Conservation (phyloP, 1,140 invertebrate genomes). For the Rhynchophorus ferrugineus region DNA sequence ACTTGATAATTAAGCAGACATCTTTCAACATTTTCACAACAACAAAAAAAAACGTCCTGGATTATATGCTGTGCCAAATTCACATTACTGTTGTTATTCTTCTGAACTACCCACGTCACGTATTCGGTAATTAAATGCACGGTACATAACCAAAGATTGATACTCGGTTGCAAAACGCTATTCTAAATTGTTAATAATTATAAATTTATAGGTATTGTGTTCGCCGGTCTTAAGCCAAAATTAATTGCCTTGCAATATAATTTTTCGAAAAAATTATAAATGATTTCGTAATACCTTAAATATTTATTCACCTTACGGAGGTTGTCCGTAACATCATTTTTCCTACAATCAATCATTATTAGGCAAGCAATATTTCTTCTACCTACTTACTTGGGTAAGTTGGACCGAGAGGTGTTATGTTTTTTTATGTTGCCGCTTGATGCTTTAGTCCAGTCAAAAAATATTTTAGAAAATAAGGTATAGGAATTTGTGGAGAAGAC, state of each 20-base stretch:
- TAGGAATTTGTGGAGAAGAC: no score
- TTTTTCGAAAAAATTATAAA: background rate
- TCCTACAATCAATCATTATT: constrained; percentile 7
- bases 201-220: background rate
- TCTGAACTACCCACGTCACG: no score
- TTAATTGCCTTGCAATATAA: background rate
- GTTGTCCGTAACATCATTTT: constrained; percentile 3
- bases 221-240: background rate
- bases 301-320: constrained; percentile 4
- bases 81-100: no score
- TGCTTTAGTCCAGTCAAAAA: constrained; percentile 2
- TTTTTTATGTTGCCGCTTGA: background rate
- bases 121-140: no score
- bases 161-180: no score
- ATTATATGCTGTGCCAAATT: no score
- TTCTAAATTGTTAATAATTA: no score
- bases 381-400: constrained; percentile 4
- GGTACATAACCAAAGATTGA: no score
- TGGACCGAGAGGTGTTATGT: background rate
- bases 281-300: background rate
- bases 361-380: constrained; percentile 7
- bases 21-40: no score
- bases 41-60: no score
- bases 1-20: no score
- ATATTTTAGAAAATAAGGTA: no score